Base-by-base conservation (phyloP, 2,797 vertebrate species). In the Manis javanica region DNA sequence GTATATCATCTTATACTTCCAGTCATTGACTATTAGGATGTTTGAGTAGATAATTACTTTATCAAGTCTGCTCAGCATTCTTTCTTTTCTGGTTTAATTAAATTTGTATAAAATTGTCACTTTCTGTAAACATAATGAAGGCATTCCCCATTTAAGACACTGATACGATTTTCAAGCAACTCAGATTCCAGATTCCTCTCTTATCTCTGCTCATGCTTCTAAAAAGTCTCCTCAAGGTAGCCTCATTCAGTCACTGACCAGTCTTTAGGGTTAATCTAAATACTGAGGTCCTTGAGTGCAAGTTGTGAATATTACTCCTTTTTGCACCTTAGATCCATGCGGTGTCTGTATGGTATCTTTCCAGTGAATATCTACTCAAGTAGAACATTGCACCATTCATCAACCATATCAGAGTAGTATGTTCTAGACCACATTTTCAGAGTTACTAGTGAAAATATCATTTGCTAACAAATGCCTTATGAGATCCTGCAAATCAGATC, bases 81-180 rank as follows among this genome's bases (percentile, higher is more conserved):
- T 92, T 94, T 64, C 69, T 92, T 91, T 78, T 89, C 15, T 7
- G 46, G 21, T 79, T 86, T 95, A 82, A 71, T 86, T 63, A 42
- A 15, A 87, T 93, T 93, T 69, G 16, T 42, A 9, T 77, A 51
- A n/a, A 94, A 84, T 75, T 24, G 23, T 87, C 26, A 69, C 12
- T 69, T 72, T 89, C 39, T 95, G 8, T 11, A 92, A 95, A 77
- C 31, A 29, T 79, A 59, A 84, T 66, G 31, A 53, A 59, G 24
- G 4, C 2, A 90, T 64, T 9, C 7, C 87, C 87, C 23, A 63
- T 90, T 31, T 53, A 66, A 5, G 29, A 61, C 29, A 69, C 0
- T 46, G 31, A 87, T 51, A 91, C 15, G 5, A 57, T 83, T 79
- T 91, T 93, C 19, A 69, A n/a, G 9, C 24, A 84, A 26, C 9